A percentile compares a stretch with the other conserved stretches of the same genome.
These are phyloP conservation scores for Acridotheres tristis DNA, from an alignment of 2,797 vertebrate genomes.

Conservation along the genomic window DNA sequence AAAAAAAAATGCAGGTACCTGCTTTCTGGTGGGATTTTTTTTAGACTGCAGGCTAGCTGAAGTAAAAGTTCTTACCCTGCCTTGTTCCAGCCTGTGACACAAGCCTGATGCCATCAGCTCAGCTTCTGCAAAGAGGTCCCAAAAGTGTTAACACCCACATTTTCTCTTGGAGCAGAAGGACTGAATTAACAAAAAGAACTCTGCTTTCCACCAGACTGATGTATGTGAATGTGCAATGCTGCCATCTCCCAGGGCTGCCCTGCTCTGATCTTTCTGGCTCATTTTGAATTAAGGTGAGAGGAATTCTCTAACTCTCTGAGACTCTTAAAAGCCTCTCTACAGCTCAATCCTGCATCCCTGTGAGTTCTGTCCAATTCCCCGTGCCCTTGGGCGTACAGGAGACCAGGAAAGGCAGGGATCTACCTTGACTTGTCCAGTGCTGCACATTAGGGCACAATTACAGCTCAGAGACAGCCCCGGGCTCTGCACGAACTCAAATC, in stretches of 20 bases:
- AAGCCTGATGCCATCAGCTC: background rate
- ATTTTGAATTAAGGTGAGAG: background rate
- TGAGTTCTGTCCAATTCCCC: background rate
- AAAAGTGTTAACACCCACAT: background rate
- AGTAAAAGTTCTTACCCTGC: background rate
- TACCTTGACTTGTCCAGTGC: background rate
- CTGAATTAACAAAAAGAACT: background rate
- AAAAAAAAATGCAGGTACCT: background rate
- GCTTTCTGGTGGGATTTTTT: background rate
- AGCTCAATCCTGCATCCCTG: fast-evolving
- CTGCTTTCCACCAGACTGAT: background rate
- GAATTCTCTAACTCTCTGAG: background rate
- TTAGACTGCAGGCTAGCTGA: background rate
- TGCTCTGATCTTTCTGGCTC: background rate
- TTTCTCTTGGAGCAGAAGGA: background rate
- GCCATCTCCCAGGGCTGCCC: background rate
- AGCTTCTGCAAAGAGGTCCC: background rate
- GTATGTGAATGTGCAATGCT: background rate
- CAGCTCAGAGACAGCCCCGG: background rate
- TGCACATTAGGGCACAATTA: background rate
- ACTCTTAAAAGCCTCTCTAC: background rate
- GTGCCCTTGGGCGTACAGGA: background rate
- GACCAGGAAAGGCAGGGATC: background rate
- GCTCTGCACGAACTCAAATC: background rate
- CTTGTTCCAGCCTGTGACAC: background rate